These are phyloP conservation scores for Drosophila cognata DNA, from an alignment of 2,888 invertebrate genomes.

Conservation along the genomic window DNA sequence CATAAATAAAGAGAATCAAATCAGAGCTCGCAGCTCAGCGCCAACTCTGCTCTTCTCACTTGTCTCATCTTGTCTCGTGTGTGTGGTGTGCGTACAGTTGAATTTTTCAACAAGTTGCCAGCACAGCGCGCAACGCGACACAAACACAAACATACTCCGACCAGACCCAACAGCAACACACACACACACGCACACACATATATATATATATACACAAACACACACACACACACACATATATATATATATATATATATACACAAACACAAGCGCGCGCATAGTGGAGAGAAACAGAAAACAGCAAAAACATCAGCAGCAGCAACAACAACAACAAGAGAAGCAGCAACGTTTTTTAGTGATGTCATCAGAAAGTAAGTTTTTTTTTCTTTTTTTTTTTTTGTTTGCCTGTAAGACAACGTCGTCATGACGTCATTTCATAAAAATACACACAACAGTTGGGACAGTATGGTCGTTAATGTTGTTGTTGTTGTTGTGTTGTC, in stretches of 20 bases:
- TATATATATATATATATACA: conserved; percentile 29
- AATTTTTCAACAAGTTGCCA: conserved; percentile 77
- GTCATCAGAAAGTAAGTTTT: conserved; percentile 80
- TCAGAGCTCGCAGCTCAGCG: conserved; percentile 3
- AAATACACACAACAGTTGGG: conserved; percentile 74
- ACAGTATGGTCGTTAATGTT: conserved; percentile 49
- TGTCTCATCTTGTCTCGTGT: conserved; percentile 6
- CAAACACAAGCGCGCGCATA: conserved; percentile 41
- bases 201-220: conserved; percentile 29
- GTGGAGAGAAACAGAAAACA: conserved; percentile 48
- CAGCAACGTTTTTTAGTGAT: conserved; percentile 79
- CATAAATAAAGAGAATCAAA: conserved; percentile 3
- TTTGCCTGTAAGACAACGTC: conserved; percentile 61
- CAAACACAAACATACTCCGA: conserved; percentile 32
- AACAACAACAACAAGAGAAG: conserved; percentile 39
- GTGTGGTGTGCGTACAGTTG: conserved; percentile 60
- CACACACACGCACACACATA: conserved; percentile 23
- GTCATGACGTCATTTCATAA: conserved; percentile 82
- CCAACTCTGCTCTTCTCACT: conserved; percentile 9
- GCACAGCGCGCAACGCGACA: conserved; percentile 75
- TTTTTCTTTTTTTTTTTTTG: conserved; percentile 36
- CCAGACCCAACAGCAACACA: conserved; percentile 1
- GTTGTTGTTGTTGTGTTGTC: conserved; percentile 34
- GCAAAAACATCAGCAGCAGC: conserved; percentile 41
- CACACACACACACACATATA: conserved; percentile 19